A percentile compares a stretch with the other conserved stretches of the same genome.
phyloP scores from a whole-genome alignment of 2,888 invertebrate genomes.

The Leucophora obtusa region DNA sequence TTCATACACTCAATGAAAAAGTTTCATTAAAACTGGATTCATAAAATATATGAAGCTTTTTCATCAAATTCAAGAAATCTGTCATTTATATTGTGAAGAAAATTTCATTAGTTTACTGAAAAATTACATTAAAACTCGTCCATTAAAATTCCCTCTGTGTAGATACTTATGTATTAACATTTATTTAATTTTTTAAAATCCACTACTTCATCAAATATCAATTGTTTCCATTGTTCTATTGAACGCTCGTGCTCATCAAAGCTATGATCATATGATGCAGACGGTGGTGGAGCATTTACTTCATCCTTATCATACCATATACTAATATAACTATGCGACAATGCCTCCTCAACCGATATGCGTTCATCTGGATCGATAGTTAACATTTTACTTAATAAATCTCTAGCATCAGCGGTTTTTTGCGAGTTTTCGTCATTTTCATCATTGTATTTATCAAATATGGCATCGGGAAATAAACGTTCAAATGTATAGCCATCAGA shows the following conservation, averaged over 20 bases:
- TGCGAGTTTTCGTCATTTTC: slow-evolving; percentile 97
- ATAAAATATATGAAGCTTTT: too few species aligned
- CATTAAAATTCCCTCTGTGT: too few species aligned
- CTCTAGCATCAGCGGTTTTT: slow-evolving; percentile 96
- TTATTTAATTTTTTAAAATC: neutral
- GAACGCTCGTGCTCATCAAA: slow-evolving; percentile 35
- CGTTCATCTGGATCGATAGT: slow-evolving; percentile 98
- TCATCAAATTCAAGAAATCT: too few species aligned
- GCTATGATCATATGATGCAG: slow-evolving; percentile 16
- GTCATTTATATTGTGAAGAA: too few species aligned
- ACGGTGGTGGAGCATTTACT: slow-evolving; percentile 88
- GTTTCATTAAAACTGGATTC: too few species aligned
- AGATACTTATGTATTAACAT: too few species aligned
- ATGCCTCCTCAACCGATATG: slow-evolving; percentile 98
- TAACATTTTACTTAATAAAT: slow-evolving; percentile 97
- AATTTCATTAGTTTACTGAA: too few species aligned
- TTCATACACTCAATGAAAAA: too few species aligned
- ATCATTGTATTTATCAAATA: slow-evolving; percentile 87
- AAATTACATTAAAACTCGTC: too few species aligned
- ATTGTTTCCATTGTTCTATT: slow-evolving; percentile 42
- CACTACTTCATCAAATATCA: slow-evolving; percentile 42
- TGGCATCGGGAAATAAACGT: slow-evolving; percentile 96
- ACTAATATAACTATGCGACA: slow-evolving; percentile 98
- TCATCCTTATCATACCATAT: slow-evolving; percentile 99
- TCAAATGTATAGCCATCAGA: slow-evolving; percentile 97